Base-by-base conservation (phyloP, 2,888 invertebrate species). In the Barypeithes pellucidus region DNA sequence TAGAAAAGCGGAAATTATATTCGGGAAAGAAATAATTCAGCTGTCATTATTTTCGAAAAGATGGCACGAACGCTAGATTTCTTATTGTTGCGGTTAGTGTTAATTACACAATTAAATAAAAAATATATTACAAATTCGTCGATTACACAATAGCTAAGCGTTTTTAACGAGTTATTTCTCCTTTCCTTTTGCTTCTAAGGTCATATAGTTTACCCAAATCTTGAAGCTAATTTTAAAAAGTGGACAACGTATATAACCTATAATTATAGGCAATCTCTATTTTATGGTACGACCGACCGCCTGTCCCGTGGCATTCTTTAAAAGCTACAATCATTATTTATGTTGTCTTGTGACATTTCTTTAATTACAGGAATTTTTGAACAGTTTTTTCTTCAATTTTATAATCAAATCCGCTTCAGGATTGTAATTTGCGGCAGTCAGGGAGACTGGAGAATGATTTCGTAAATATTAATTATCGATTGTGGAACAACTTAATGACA, bases 201-300 rank as follows among this genome's bases (percentile, higher is more conserved):
- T 47, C 66, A 66, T 18, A 47, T 50, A 50, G 43, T 71, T 65
- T 71, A 43, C 65, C 66, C 9, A 54, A 71, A 65, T 57, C 52
- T 73, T 81, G 81, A 83, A 84, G 84, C 83, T 83, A 84, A 83
- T 84, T 83, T 83, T 80, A 80, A 83, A 81, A 83, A 81, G 82
- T 82, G 82, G 82, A 83, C 82, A 82, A 82, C 24, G 52, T 80
- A 80, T 77, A 83, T 77, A 83, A 82, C 84, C 84, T 81, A 82
- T 85, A 85, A 85, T 85, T 85, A 84, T 82, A 83, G 84, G 81
- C 82, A 83, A 83, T 84, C 82, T 84, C 80, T 82, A 82, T 81
- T 82, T 81, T 82, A 83, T 82, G 82, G 81, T 80, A 80, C 78
- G 80, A 78, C 80, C 78, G 80, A 79, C 80, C 81, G 81, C 78